These are phyloP conservation scores for Sebastes hopkinsi DNA, from an alignment of 2,797 vertebrate species.

Conservation along the genomic window DNA sequence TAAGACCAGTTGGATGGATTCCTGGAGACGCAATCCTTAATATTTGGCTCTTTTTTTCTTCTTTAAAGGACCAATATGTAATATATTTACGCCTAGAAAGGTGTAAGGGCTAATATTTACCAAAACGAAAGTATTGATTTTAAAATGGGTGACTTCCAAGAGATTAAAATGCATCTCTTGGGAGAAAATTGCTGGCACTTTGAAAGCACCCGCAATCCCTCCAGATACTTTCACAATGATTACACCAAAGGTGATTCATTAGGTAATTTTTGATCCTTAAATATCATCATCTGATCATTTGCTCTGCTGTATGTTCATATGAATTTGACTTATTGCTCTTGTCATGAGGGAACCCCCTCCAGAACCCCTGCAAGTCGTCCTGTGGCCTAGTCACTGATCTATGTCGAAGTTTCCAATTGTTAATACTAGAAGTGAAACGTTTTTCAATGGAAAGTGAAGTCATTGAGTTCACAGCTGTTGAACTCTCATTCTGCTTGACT, in stretches of 20 bases:
- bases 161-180: not conserved
- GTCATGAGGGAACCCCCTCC: not conserved
- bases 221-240: not conserved
- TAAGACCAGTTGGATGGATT: not conserved
- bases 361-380: conserved; percentile 11
- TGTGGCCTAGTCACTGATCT: conserved; percentile 2
- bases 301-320: not conserved
- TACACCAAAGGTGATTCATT: not conserved
- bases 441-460: conserved; percentile 57
- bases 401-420: conserved; percentile 6
- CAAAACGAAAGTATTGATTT: not conserved
- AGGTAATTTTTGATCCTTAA: not conserved
- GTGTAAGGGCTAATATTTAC: not conserved
- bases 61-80: not conserved
- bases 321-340: not conserved
- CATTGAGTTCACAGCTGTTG: conserved; percentile 72
- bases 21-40: not conserved
- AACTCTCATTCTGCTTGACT: conserved; percentile 18
- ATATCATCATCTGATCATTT: not conserved
- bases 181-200: not conserved
- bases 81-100: not conserved
- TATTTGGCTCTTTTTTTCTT: not conserved
- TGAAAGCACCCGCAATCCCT: not conserved
- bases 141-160: not conserved
- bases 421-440: not conserved